phyloP scores from a whole-genome alignment of 2,888 invertebrate species.

The Drosophila bunnanda region DNA sequence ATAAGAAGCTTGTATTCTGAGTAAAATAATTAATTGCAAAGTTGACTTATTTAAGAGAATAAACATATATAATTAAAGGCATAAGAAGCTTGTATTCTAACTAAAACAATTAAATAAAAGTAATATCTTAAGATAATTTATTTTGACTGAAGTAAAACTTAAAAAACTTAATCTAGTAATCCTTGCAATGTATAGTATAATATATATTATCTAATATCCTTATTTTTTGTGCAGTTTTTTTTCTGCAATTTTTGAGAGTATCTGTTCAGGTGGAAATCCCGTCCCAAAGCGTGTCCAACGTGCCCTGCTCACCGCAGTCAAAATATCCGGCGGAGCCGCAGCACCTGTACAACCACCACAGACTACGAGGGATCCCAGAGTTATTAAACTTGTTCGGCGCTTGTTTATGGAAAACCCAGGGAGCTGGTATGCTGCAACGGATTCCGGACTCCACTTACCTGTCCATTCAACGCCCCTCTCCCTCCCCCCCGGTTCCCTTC shows the following conservation, averaged over 20 bases:
- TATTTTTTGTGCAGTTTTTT: not conserved
- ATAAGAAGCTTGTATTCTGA: not conserved
- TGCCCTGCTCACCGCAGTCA: conserved; percentile 23
- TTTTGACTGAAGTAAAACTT: too few relatives aligned
- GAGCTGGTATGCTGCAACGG: conserved; percentile 1
- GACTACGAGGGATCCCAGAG: conserved; percentile 35
- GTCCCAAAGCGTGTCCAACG: conserved; percentile 4
- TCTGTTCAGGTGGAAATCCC: not conserved
- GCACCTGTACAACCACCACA: conserved; percentile 26
- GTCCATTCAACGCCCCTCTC: not conserved
- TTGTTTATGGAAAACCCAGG: conserved; percentile 32
- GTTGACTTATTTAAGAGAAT: too few relatives aligned
- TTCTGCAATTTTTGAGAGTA: not conserved
- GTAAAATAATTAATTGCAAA: not conserved
- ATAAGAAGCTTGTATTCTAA: too few relatives aligned
- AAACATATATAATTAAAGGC: too few relatives aligned
- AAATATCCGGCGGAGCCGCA: conserved; percentile 26
- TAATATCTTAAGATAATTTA: too few relatives aligned
- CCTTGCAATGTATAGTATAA: too few relatives aligned
- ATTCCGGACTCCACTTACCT: conserved; percentile 15
- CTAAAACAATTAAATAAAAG: too few relatives aligned
- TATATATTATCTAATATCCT: not conserved
- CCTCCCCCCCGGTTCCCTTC: not conserved
- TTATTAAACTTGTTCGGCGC: conserved; percentile 60
- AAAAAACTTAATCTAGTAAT: too few relatives aligned